Base-by-base conservation (phyloP, 2,797 vertebrate species). In the Silurus lanzhouensis region DNA sequence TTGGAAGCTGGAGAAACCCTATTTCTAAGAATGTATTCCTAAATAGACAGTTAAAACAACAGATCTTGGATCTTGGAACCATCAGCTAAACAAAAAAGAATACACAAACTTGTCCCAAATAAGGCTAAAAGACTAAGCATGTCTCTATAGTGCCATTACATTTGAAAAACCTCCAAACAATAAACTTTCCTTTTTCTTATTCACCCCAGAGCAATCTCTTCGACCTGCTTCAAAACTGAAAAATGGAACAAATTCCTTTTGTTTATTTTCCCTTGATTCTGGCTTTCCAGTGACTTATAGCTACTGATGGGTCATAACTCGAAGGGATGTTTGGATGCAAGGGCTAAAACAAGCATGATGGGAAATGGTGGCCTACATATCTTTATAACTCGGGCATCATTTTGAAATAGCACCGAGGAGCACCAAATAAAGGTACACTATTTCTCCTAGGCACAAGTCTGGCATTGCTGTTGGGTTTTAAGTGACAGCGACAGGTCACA, bases 351-450 rank as follows among this genome's bases (percentile, higher is more conserved):
- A 63, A 87, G 89, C 85, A 85, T 88, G 87, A 25, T 63, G 88
- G 81, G 71, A 88, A 80, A 58, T 87, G 90, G 89, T 93, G 93
- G 93, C 92, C 93, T 93, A 94, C 89, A 93, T 94, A 85, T 89
- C 86, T 92, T 93, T 91, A 91, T 92, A 90, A 88, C 78, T 85
- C 52, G 68, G 70, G 67, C 67, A 88, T 90, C 87, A 84, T 92
- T 91, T 87, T 88, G 87, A 84, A 78, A 87, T 67, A 87, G 87
- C 89, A 91, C 87, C 84, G 91, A 89, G 85, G 91, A 88, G 84
- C 78, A 83, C 66, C 82, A 87, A 52, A 7, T 84, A 90, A 89
- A 68, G 46, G 25, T 7, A 48, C 22, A 38, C 61, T 66, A 58
- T 80, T 78, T 80, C 60, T 74, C 76, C 81, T 52, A 70, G 68